phyloP scores from a whole-genome alignment of 2,113 vertebrate genomes.

The Speoplatyrhinus poulsoni region DNA sequence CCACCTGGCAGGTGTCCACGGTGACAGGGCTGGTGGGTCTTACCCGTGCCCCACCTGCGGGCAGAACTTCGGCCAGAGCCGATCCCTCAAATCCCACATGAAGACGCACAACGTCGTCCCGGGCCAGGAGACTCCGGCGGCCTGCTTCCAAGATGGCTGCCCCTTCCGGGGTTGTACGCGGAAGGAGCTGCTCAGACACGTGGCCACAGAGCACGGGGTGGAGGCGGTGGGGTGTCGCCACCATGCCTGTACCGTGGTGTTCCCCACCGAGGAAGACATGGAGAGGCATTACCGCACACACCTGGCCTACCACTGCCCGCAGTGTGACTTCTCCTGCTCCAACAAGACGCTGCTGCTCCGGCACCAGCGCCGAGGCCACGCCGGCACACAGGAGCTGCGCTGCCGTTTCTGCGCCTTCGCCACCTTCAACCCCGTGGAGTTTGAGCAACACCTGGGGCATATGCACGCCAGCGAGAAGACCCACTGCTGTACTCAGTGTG shows the following conservation, averaged over 20 bases:
- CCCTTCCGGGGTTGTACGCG: conserved; percentile 73
- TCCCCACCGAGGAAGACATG: conserved; percentile 81
- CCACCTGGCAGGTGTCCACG: conserved; percentile 86
- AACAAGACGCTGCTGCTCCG: conserved; percentile 89
- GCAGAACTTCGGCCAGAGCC: conserved; percentile 85
- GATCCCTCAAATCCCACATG: conserved; percentile 89
- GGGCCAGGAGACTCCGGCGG: conserved; percentile 62
- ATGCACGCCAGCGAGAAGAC: conserved; percentile 94
- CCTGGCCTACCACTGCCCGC: conserved; percentile 91
- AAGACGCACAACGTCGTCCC: conserved; percentile 79
- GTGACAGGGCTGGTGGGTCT: conserved; percentile 72
- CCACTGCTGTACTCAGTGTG: conserved; percentile 88
- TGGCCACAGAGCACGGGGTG: conserved; percentile 77
- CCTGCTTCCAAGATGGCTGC: conserved; percentile 85
- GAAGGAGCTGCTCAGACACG: conserved; percentile 83
- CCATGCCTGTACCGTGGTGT: conserved; percentile 85
- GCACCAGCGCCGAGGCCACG: conserved; percentile 89
- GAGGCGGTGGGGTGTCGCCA: conserved; percentile 86
- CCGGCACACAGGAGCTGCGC: conserved; percentile 79
- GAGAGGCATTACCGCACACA: conserved; percentile 88
- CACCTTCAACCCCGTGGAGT: conserved; percentile 93
- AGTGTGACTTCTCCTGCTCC: conserved; percentile 92
- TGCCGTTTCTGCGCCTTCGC: conserved; percentile 89
- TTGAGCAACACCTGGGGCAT: conserved; percentile 86
- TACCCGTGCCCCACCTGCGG: conserved; percentile 88